phyloP scores from a whole-genome alignment of 2,797 vertebrate genomes.

The Taenioides sp. region DNA sequence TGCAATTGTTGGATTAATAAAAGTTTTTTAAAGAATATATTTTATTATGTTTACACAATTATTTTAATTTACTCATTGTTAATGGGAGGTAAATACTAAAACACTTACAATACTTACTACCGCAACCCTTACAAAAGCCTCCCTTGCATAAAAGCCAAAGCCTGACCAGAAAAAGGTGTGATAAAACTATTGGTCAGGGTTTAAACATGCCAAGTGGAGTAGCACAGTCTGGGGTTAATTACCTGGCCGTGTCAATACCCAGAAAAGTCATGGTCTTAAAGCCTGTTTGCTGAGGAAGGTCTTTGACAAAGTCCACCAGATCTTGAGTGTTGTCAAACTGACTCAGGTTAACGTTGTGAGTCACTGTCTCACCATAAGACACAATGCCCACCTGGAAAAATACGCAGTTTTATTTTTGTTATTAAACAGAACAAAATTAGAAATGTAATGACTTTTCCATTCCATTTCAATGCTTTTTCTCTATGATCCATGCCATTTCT shows the following conservation, averaged over 20 bases:
- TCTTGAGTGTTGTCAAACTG: conserved; percentile 82
- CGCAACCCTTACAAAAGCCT: not conserved
- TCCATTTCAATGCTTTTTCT: conserved; percentile 9
- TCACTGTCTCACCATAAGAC: conserved; percentile 90
- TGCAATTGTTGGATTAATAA: not conserved
- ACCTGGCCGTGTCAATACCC: conserved; percentile 93
- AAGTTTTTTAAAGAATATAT: too few species aligned
- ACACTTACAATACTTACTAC: not conserved
- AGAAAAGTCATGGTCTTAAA: conserved; percentile 88
- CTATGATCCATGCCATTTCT: conserved; percentile 33
- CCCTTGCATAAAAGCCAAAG: not conserved
- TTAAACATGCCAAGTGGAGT: not conserved
- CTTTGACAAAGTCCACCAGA: conserved; percentile 75
- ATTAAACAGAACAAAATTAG: conserved; percentile 17
- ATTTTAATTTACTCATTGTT: not conserved
- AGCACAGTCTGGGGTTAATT: conserved; percentile 6
- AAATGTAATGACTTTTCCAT: conserved; percentile 25
- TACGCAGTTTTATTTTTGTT: conserved; percentile 20
- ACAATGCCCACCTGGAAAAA: conserved; percentile 91
- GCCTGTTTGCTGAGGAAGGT: conserved; percentile 83
- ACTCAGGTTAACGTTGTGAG: conserved; percentile 90
- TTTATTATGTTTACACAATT: not conserved
- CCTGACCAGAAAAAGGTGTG: conserved; percentile 6
- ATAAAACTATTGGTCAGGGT: not conserved
- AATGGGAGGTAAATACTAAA: not conserved